Percentiles rank a stretch among this genome's conserved stretches.
phyloP scores from a whole-genome alignment of 1,140 invertebrate genomes.

The Oryctes rhinoceros region DNA sequence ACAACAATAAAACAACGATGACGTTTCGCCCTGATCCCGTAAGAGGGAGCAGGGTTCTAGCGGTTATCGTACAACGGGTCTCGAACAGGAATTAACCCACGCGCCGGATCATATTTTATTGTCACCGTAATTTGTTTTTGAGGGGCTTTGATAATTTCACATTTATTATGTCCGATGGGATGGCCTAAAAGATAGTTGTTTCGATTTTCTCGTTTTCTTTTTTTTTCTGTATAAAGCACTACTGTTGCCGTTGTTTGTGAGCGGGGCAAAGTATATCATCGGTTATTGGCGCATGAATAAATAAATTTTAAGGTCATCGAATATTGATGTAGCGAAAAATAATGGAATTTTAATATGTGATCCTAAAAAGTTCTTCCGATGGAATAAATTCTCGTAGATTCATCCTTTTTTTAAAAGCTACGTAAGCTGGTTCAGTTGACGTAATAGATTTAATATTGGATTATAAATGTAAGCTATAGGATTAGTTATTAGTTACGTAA shows the following conservation, averaged over 20 bases:
- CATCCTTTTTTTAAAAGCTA: too few relatives aligned
- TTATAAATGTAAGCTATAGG: too few relatives aligned
- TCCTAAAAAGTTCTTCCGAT: too few relatives aligned
- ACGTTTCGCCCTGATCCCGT: background rate
- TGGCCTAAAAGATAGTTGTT: background rate
- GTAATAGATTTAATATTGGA: too few relatives aligned
- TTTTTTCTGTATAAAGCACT: background rate
- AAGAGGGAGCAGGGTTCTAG: background rate
- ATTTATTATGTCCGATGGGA: constrained; percentile 4
- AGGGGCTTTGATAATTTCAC: constrained; percentile 49
- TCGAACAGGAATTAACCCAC: constrained; percentile 50
- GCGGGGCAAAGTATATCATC: background rate
- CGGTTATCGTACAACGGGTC: constrained; percentile 38
- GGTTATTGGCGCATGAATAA: background rate
- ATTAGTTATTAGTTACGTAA: too few relatives aligned
- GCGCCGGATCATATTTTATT: constrained; percentile 54
- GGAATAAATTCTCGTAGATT: too few relatives aligned
- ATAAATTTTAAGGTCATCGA: background rate
- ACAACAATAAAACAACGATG: background rate
- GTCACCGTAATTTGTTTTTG: constrained; percentile 53
- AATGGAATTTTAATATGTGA: background rate
- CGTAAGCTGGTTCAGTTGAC: too few relatives aligned
- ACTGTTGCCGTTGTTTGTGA: background rate
- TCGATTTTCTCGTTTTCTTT: background rate
- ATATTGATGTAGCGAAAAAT: constrained; percentile 27